Percentiles rank a stretch among this genome's conserved stretches.
Conservation (phyloP, 2,888 invertebrate species). For the Emesis furor region DNA sequence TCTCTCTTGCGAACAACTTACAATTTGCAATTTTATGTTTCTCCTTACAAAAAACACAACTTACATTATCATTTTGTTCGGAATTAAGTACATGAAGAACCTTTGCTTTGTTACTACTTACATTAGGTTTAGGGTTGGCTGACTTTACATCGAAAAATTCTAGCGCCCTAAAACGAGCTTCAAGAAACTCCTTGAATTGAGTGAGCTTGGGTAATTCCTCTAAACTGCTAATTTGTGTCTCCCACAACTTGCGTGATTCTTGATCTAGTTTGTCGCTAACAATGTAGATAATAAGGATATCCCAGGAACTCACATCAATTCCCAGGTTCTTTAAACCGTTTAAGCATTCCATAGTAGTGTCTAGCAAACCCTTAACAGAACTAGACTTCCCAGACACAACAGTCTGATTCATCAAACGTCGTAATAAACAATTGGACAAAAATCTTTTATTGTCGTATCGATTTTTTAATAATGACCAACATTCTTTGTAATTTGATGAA, state of each 20-base stretch:
- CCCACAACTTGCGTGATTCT: background rate
- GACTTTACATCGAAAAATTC: slow-evolving; percentile 1
- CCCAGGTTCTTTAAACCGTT: background rate
- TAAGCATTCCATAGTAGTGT: slow-evolving; percentile 1
- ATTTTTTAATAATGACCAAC: slow-evolving; percentile 33
- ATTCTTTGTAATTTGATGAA: too few relatives aligned
- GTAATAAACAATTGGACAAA: slow-evolving; percentile 53
- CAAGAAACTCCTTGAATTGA: background rate
- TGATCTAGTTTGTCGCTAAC: background rate
- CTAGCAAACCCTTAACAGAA: background rate
- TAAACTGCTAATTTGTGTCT: background rate
- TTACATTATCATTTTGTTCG: too few relatives aligned
- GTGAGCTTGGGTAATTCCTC: background rate
- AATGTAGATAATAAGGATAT: background rate
- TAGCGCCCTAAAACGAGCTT: background rate
- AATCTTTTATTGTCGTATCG: slow-evolving; percentile 70
- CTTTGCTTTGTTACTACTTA: background rate
- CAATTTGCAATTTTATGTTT: slow-evolving; percentile 24
- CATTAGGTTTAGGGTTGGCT: background rate
- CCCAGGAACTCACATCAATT: background rate
- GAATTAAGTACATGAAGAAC: background rate
- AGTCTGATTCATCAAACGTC: slow-evolving; percentile 36
- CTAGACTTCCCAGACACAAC: background rate
- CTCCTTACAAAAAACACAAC: too few relatives aligned
- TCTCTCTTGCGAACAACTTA: slow-evolving; percentile 19